phyloP scores from a whole-genome alignment of 2,113 vertebrate genomes.

The Ptilorrhoa leucosticta region DNA sequence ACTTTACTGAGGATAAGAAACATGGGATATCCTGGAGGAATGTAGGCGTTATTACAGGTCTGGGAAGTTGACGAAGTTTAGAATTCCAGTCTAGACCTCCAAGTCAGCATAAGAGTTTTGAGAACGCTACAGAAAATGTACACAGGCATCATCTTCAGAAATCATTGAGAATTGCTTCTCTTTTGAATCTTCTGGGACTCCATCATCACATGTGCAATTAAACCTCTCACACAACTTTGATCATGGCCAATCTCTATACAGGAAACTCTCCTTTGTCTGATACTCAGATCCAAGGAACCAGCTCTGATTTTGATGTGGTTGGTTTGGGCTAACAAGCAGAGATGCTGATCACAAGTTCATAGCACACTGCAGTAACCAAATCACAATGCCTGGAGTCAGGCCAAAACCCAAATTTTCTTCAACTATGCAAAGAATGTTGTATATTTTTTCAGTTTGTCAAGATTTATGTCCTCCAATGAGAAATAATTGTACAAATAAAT shows the following conservation, averaged over 20 bases:
- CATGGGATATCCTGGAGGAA: background rate
- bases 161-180: background rate
- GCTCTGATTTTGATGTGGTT: background rate
- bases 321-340: background rate
- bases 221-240: background rate
- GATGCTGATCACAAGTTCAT: background rate
- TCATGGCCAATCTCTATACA: background rate
- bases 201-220: background rate
- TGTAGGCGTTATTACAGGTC: background rate
- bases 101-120: background rate
- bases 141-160: background rate
- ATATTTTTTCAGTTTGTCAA: constrained; percentile 21
- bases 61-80: background rate
- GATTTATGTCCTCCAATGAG: background rate
- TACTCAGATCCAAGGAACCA: background rate
- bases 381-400: background rate
- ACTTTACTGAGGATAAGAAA: background rate
- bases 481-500: constrained; percentile 25
- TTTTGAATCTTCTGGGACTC: background rate
- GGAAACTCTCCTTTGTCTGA: background rate
- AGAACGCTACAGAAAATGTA: background rate
- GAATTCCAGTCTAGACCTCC: background rate
- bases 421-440: constrained; percentile 9
- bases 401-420: background rate
- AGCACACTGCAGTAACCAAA: background rate